Conservation (phyloP, 1,140 invertebrate species). For the Manduca sexta region DNA sequence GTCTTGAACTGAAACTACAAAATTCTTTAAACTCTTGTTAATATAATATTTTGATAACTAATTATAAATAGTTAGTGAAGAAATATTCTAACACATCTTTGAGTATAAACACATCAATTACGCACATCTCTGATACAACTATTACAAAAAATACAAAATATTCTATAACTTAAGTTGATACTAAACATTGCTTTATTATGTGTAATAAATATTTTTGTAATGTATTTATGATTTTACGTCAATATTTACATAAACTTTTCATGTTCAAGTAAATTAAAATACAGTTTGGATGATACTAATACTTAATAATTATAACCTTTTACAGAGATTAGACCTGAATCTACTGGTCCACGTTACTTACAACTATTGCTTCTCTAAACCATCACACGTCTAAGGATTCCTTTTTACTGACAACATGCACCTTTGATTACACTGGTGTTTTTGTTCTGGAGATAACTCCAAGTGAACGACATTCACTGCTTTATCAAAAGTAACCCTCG, state of each 20-base stretch:
- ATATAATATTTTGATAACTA: not conserved
- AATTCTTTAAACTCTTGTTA: too few species aligned
- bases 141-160: slow-evolving; percentile 49
- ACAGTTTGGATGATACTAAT: not conserved
- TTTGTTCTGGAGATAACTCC: slow-evolving; percentile 32
- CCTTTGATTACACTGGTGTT: slow-evolving; percentile 31
- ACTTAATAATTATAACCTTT: not conserved
- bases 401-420: slow-evolving; percentile 23
- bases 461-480: slow-evolving; percentile 54
- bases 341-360: slow-evolving; percentile 57
- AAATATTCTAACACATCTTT: not conserved
- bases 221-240: slow-evolving; percentile 5
- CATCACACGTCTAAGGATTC: slow-evolving; percentile 23
- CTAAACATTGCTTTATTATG: not conserved
- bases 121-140: slow-evolving; percentile 14
- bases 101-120: slow-evolving; percentile 3
- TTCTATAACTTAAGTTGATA: not conserved
- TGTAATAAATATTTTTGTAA: slow-evolving; percentile 10
- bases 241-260: slow-evolving; percentile 12
- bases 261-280: not conserved
- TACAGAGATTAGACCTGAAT: slow-evolving; percentile 33
- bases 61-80: too few species aligned
- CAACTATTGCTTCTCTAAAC: slow-evolving; percentile 30
- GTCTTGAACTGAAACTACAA: slow-evolving; percentile 1
- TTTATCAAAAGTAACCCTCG: slow-evolving; percentile 55